A percentile compares a stretch with the other conserved stretches of the same genome.
Evolutionary conservation across 1,140 invertebrate species (phyloP).

Genomic region (Atta colombica): DNA sequence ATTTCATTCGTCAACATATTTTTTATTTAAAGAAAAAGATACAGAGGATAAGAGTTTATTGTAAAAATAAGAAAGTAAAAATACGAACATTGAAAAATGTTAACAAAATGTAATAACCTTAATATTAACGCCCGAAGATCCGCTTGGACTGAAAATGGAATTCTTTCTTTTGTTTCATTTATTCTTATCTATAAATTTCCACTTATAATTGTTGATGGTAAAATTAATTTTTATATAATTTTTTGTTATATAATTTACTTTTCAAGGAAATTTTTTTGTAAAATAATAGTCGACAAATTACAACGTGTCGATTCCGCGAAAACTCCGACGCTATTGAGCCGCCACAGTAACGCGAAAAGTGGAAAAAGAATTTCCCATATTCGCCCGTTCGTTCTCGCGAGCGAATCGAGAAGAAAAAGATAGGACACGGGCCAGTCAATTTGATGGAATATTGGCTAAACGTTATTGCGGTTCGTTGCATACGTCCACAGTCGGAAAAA

Average conservation of each 20-base stretch:
- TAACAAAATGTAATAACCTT: background rate
- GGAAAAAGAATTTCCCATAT: slow-evolving; percentile 43
- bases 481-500: slow-evolving; percentile 63
- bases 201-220: too few species aligned
- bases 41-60: background rate
- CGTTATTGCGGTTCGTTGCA: slow-evolving; percentile 72
- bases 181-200: too few species aligned
- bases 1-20: background rate
- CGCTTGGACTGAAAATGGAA: too few species aligned
- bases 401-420: slow-evolving; percentile 33
- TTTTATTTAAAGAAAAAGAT: background rate
- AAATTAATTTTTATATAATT: slow-evolving; percentile 1
- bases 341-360: slow-evolving; percentile 18
- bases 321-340: slow-evolving; percentile 20
- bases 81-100: background rate
- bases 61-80: background rate
- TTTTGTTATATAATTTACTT: background rate
- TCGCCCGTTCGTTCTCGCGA: slow-evolving; percentile 3
- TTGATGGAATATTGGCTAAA: slow-evolving; percentile 73
- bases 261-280: background rate
- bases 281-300: slow-evolving; percentile 41
- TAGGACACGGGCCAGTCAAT: slow-evolving; percentile 35
- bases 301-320: slow-evolving; percentile 29
- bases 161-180: too few species aligned
- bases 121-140: background rate